These are phyloP conservation scores for Pachycephala philippinensis DNA, from an alignment of 2,113 vertebrate genomes.

Conservation along the genomic window DNA sequence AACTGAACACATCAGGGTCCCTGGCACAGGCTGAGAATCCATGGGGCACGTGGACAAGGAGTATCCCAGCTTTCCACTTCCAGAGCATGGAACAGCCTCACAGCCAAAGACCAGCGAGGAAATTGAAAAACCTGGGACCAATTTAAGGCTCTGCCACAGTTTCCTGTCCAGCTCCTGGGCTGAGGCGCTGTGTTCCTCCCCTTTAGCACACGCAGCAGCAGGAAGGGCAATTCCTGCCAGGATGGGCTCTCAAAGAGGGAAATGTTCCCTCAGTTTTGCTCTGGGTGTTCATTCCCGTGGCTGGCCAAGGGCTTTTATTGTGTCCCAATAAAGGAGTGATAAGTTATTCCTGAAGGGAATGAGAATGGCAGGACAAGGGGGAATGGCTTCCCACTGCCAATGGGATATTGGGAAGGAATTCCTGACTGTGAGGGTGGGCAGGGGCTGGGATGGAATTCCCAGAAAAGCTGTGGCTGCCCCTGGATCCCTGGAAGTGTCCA, in stretches of 20 bases:
- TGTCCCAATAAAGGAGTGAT: fast-evolving
- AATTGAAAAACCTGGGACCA: background rate
- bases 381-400: background rate
- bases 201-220: background rate
- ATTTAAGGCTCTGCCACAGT: background rate
- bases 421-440: background rate
- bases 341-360: background rate
- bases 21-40: background rate
- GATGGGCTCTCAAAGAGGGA: background rate
- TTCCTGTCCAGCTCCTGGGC: background rate
- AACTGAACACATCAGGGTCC: background rate
- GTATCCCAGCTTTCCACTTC: background rate
- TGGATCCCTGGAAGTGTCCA: background rate
- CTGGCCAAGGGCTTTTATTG: background rate
- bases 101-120: background rate
- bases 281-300: background rate
- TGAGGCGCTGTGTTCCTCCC: background rate
- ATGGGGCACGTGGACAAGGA: background rate
- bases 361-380: background rate
- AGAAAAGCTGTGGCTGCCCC: background rate
- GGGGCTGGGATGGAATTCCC: fast-evolving
- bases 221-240: background rate
- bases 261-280: background rate
- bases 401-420: background rate
- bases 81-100: background rate